Percentiles rank a stretch among this genome's conserved stretches.
Conservation (phyloP, 2,113 vertebrate genomes). For the Pedionomus torquatus region DNA sequence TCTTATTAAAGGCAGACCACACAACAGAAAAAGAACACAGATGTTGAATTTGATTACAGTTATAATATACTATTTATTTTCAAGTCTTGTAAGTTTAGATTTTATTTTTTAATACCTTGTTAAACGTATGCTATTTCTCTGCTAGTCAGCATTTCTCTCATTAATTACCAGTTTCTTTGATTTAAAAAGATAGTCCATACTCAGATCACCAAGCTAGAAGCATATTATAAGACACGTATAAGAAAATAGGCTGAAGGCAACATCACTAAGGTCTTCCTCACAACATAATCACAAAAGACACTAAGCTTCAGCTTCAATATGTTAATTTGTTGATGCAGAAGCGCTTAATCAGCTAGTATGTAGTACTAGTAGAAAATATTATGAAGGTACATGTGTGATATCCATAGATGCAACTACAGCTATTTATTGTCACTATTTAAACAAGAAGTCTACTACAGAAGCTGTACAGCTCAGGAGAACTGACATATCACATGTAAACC, state of each 20-base stretch:
- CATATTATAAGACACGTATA: background rate
- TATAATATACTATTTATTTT: background rate
- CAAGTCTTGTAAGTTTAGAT: background rate
- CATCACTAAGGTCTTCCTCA: background rate
- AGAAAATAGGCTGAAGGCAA: background rate
- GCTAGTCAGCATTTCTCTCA: background rate
- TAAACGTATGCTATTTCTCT: background rate
- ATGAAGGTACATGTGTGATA: background rate
- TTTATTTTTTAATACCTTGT: background rate
- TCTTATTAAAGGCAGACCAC: background rate
- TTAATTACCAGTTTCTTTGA: background rate
- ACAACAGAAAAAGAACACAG: background rate
- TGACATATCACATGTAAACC: rapidly evolving
- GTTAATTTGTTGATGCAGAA: background rate
- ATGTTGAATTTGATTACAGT: background rate
- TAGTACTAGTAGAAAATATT: rapidly evolving
- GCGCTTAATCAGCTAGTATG: background rate
- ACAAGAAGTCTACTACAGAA: background rate
- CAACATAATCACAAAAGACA: background rate
- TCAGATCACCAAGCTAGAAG: background rate
- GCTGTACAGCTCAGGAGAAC: background rate
- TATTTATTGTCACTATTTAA: background rate
- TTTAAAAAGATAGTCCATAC: background rate
- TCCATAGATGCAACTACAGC: background rate
- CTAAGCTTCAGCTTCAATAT: background rate